These are phyloP conservation scores for Enteromius afrohamiltoni DNA, from an alignment of 2,797 vertebrate species.

Conservation along the genomic window DNA sequence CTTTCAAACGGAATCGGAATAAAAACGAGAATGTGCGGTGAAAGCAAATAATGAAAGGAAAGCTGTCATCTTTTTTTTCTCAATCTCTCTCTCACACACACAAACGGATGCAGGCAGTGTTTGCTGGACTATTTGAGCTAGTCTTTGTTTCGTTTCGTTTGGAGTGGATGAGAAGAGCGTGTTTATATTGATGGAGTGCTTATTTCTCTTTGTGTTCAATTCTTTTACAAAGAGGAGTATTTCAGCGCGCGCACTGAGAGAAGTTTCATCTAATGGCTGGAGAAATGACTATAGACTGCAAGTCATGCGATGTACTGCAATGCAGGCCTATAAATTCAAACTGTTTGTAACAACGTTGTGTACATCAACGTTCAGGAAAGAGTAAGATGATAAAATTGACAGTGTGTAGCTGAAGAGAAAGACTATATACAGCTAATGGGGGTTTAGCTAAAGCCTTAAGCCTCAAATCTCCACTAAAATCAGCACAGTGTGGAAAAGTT, in stretches of 20 bases:
- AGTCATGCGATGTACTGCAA: not conserved
- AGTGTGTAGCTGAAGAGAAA: not conserved
- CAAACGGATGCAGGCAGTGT: not conserved
- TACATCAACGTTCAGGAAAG: not conserved
- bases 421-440: not conserved
- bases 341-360: not conserved
- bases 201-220: slow-evolving; percentile 27
- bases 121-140: slow-evolving; percentile 10
- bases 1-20: slow-evolving; percentile 28
- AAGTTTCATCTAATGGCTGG: slow-evolving; percentile 29
- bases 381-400: not conserved
- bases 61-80: slow-evolving; percentile 19
- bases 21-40: slow-evolving; percentile 17
- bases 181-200: slow-evolving; percentile 41
- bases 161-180: slow-evolving; percentile 32
- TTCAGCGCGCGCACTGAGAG: not conserved
- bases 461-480: not conserved
- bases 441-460: not conserved
- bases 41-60: slow-evolving; percentile 37
- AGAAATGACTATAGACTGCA: not conserved
- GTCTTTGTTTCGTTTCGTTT: slow-evolving; percentile 25
- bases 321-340: not conserved
- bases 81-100: not conserved
- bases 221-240: slow-evolving; percentile 3
- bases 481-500: not conserved